phyloP scores from a whole-genome alignment of 2,797 vertebrate genomes.

The Hypotaenidia okinawae region DNA sequence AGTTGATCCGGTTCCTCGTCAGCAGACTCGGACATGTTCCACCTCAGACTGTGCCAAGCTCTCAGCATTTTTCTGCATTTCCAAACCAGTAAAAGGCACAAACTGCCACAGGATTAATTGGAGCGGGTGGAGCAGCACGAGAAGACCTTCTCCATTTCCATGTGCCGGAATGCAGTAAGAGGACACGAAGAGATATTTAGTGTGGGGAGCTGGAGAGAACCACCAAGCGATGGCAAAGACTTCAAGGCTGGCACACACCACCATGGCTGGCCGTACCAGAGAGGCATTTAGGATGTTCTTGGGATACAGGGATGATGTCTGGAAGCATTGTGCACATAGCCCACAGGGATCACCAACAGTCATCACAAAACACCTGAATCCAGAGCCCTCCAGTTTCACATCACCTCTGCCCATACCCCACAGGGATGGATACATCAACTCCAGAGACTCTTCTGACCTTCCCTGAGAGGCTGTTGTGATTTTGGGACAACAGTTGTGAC shows the following conservation, averaged over 20 bases:
- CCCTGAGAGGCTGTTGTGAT: not conserved
- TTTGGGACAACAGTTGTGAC: not conserved
- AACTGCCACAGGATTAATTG: not conserved
- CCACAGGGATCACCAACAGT: not conserved
- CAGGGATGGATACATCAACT: not conserved
- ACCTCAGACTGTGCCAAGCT: not conserved
- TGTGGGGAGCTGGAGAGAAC: not conserved
- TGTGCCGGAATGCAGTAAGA: not conserved
- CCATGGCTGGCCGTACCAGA: not conserved
- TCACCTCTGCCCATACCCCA: not conserved
- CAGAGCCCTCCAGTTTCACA: not conserved
- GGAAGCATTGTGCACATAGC: not conserved
- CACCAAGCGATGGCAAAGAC: not conserved
- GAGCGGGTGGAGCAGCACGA: not conserved
- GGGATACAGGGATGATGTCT: not conserved
- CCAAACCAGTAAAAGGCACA: not conserved
- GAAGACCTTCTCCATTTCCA: not conserved
- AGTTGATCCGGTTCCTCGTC: not conserved
- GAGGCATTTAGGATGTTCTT: not conserved
- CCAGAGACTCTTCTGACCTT: not conserved
- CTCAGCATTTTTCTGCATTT: not conserved
- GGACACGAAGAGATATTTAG: not conserved
- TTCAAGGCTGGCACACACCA: not conserved
- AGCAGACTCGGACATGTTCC: not conserved
- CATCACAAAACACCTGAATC: not conserved